phyloP scores from a whole-genome alignment of 2,113 vertebrate genomes.

The Ptilorrhoa leucosticta region DNA sequence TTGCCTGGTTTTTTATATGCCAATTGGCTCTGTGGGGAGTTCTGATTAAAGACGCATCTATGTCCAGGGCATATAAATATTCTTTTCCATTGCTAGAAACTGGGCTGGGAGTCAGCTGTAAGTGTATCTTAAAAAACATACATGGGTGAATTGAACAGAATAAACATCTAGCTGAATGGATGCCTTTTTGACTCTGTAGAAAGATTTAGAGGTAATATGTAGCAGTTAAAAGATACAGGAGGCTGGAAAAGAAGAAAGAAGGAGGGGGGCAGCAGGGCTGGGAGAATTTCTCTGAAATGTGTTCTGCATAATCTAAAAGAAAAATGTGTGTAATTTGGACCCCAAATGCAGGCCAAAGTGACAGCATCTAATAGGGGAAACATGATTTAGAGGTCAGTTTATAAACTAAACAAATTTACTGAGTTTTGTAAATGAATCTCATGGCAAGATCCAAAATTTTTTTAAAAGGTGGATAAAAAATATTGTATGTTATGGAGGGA shows the following conservation, averaged over 20 bases:
- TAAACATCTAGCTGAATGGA: conserved; percentile 14
- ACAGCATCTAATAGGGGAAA: conserved; percentile 70
- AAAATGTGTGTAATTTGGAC: conserved; percentile 74
- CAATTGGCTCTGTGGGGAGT: background rate
- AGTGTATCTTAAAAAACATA: conserved; percentile 16
- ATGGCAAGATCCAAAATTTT: conserved; percentile 67
- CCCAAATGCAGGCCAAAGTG: conserved; percentile 61
- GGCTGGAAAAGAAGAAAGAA: background rate
- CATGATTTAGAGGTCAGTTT: conserved; percentile 74
- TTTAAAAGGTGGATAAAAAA: conserved; percentile 69
- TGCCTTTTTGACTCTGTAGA: background rate
- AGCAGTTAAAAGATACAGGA: conserved; percentile 19
- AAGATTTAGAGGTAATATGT: conserved; percentile 43
- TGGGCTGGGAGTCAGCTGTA: background rate
- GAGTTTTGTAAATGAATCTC: conserved; percentile 75
- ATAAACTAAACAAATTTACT: conserved; percentile 75
- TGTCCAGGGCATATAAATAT: background rate
- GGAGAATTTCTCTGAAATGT: conserved; percentile 60
- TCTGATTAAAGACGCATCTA: background rate
- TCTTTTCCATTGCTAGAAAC: background rate
- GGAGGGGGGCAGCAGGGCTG: background rate
- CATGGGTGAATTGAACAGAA: background rate
- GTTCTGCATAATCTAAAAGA: conserved; percentile 67
- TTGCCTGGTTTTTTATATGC: background rate
- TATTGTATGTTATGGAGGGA: conserved; percentile 68